Evolutionary conservation across 2,888 invertebrate genomes (phyloP).

Genomic region (Magallana nippona): DNA sequence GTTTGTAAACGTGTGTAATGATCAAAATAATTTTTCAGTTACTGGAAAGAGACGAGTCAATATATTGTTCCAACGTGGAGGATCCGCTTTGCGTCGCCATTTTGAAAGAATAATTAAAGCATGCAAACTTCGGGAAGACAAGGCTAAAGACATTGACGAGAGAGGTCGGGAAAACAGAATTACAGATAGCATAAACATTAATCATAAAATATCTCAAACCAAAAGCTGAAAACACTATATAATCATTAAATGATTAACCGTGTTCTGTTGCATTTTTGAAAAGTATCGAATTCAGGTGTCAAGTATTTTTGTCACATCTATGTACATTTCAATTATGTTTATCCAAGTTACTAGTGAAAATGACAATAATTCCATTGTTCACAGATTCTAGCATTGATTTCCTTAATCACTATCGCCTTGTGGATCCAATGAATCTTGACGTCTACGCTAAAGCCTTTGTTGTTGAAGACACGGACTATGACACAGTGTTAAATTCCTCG

Average conservation of each 20-base stretch:
- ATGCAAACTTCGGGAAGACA: slow-evolving; percentile 68
- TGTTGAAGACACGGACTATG: slow-evolving; percentile 76
- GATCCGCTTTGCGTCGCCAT: slow-evolving; percentile 69
- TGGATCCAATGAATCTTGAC: slow-evolving; percentile 73
- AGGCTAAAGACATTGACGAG: slow-evolving; percentile 69
- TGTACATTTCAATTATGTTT: no score
- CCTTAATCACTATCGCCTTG: slow-evolving; percentile 75
- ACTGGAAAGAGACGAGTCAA: slow-evolving; percentile 70
- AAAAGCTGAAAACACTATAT: no score
- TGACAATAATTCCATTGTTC: neutral
- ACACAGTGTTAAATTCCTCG: slow-evolving; percentile 70
- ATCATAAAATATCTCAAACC: no score
- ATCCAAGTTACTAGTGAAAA: no score
- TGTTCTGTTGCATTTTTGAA: no score
- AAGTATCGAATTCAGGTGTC: no score
- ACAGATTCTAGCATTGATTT: slow-evolving; percentile 75
- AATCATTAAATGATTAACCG: no score
- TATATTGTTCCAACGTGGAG: slow-evolving; percentile 74
- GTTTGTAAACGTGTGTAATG: neutral
- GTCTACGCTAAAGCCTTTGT: slow-evolving; percentile 76
- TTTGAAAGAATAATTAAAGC: slow-evolving; percentile 72
- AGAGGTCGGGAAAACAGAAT: slow-evolving; percentile 58
- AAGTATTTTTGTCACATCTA: no score
- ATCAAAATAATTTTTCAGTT: slow-evolving; percentile 56
- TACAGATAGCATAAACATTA: no score